A percentile compares a stretch with the other conserved stretches of the same genome.
Evolutionary conservation across 1,140 invertebrate genomes (phyloP).

Genomic region (Alviniconcha marisindica): DNA sequence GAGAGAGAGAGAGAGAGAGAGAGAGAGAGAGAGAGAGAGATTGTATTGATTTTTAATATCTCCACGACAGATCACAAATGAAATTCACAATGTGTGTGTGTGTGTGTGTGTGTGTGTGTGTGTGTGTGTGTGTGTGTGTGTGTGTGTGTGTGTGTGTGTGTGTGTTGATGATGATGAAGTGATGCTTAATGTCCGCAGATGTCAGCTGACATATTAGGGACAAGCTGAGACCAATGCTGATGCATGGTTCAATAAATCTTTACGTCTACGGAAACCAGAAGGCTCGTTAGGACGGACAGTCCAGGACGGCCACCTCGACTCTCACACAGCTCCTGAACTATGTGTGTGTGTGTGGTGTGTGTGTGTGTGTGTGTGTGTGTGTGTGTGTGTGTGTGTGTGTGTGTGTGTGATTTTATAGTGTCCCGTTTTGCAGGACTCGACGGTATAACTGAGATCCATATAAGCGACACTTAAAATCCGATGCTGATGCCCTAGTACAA

Average conservation of each 20-base stretch:
- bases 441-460: background rate
- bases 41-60: background rate
- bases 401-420: background rate
- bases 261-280: no score
- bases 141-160: background rate
- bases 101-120: constrained; percentile 20
- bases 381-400: background rate
- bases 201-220: no score
- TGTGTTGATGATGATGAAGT: background rate
- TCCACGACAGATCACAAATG: background rate
- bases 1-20: background rate
- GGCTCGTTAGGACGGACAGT: no score
- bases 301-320: no score
- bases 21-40: background rate
- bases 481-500: background rate
- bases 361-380: background rate
- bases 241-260: no score
- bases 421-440: background rate
- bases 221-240: no score
- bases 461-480: background rate
- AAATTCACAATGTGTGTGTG: background rate
- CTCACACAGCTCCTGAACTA: no score
- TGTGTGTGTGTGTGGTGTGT: no score
- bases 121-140: background rate
- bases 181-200: no score